Evolutionary conservation across 2,113 vertebrate species (phyloP), one percentile per base, ranked within the genome.

Genomic region (Progne subis): DNA sequence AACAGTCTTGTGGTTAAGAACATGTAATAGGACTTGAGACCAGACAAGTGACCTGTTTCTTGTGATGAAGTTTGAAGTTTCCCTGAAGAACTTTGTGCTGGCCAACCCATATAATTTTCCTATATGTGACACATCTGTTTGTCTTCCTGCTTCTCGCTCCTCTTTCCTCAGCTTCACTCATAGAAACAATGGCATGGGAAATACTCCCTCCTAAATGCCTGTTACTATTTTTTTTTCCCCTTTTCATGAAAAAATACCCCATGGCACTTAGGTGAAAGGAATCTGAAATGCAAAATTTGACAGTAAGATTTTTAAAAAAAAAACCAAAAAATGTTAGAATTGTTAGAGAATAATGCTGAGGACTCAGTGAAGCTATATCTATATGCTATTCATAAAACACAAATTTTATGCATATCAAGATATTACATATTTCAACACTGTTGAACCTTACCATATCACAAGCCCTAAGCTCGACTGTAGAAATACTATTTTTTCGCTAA

Each of bases 141-240:
- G n/a, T 80, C 32, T 72, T 87, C 37, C 28, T 37, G 10, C 37
- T 18, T 67, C 25, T 18, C 20, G 59, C 16, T 39, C 16, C 17
- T 82, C 41, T 53, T 60, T 77, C n/a, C 21, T 86, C 49, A 68
- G 10, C 12, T 43, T 90, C 20, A 34, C 16, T 24, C 65, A 56
- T 0, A 3, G 43, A 78, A 88, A 39, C 4, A 34, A 11, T 41
- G 50, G 16, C 67, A 76, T 6, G 31, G 37, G 10, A 63, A 2
- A 11, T 84, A 12, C 10, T 67, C 13, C 53, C 37, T 86, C 39
- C 43, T 59, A 49, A 70, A 52, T 18, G 6, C 8, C 44, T 47
- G 11, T 41, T 71, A 55, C 0, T 0, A 5, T 23, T 80, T 53
- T 61, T 1, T 49, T 76, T 32, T 37, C 9, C 37, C 37, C 7